Evolutionary conservation across 35 echinoderm and acorn worm genomes (phyloP).

Genomic region (Heliocidaris tuberculata): DNA sequence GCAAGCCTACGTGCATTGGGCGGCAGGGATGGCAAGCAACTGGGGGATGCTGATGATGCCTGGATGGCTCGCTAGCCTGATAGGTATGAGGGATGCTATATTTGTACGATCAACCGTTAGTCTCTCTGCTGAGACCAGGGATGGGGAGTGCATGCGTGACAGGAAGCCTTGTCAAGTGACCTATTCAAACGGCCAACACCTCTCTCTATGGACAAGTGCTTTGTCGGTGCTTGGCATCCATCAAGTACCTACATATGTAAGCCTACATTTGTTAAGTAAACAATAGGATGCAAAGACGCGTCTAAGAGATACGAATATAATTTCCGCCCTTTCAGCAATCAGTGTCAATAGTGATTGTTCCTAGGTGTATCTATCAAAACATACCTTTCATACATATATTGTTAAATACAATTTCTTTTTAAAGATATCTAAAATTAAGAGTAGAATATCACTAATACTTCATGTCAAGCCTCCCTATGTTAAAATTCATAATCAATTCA

Average conservation of each 20-base stretch:
- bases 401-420: too few relatives aligned
- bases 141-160: neutral
- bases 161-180: neutral
- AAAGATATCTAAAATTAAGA: too few relatives aligned
- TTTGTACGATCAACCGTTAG: neutral
- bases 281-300: neutral
- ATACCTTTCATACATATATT: too few relatives aligned
- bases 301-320: neutral
- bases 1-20: neutral
- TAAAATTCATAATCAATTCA: too few relatives aligned
- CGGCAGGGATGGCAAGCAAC: neutral
- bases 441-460: too few relatives aligned
- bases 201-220: neutral
- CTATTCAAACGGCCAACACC: neutral
- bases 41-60: neutral
- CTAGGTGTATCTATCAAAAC: too few relatives aligned
- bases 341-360: too few relatives aligned
- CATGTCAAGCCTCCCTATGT: too few relatives aligned
- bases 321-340: too few relatives aligned
- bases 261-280: neutral
- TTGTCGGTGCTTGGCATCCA: neutral
- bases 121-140: neutral
- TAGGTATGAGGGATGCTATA: constrained; percentile 7
- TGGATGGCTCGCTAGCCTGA: neutral
- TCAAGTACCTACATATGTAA: neutral